These are phyloP conservation scores for Cariama cristata DNA, from an alignment of 2,113 vertebrate species.

Conservation along the genomic window DNA sequence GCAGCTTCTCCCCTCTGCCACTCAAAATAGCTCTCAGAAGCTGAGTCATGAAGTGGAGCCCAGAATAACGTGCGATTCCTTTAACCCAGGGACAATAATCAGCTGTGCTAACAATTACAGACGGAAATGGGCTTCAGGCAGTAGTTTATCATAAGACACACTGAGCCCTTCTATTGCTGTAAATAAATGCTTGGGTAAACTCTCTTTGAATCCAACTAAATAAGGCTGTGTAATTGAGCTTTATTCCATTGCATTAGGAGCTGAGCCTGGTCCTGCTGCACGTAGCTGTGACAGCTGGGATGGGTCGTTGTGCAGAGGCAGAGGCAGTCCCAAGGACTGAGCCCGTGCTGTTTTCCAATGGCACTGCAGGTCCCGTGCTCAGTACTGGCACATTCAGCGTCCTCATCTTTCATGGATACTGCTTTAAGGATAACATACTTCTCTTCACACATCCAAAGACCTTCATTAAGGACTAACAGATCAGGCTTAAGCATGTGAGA, in stretches of 20 bases:
- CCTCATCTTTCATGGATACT: neutral
- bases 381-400: neutral
- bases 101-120: neutral
- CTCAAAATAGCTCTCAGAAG: neutral
- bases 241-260: no score
- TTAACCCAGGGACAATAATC: neutral
- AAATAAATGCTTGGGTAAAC: neutral
- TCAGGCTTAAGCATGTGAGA: neutral
- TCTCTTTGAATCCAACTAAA: neutral
- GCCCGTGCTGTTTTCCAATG: neutral
- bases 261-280: neutral
- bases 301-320: neutral
- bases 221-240: neutral
- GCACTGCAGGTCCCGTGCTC: fast-evolving
- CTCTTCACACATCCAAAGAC: neutral
- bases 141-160: neutral
- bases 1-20: neutral
- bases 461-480: neutral
- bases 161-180: neutral
- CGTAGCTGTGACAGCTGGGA: fast-evolving
- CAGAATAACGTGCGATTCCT: neutral
- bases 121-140: conserved; percentile 26
- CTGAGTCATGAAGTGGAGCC: conserved; percentile 16
- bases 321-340: neutral
- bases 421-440: neutral